Conservation (phyloP, 2,113 vertebrate genomes). For the Pholis gunnellus region DNA sequence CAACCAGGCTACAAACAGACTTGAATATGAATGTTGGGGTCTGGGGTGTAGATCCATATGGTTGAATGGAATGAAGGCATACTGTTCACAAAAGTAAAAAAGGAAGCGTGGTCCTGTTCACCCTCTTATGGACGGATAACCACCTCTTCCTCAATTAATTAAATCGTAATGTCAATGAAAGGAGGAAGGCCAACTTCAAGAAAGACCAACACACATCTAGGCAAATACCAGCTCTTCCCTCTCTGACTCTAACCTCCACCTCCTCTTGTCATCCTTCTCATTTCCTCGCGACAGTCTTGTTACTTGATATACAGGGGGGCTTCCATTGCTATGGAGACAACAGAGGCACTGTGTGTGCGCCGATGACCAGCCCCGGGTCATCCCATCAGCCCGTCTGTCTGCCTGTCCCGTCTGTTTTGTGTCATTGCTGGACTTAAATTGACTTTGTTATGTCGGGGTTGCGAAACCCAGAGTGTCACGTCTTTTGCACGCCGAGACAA, state of each 20-base stretch:
- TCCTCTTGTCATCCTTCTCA: conserved; percentile 11
- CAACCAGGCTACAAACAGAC: neutral
- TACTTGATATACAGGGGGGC: conserved; percentile 24
- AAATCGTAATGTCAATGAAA: neutral
- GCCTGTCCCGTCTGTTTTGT: neutral
- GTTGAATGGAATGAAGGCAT: no score
- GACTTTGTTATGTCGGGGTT: conserved; percentile 12
- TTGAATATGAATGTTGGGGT: neutral
- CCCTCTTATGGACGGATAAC: neutral
- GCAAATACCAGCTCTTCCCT: neutral
- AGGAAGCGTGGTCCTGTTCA: no score
- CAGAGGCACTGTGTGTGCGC: neutral
- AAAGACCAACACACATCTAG: neutral
- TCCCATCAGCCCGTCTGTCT: conserved; percentile 18
- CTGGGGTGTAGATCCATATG: neutral
- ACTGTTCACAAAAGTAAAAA: no score
- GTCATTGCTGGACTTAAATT: conserved; percentile 36
- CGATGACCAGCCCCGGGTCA: conserved; percentile 9
- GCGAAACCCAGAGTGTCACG: neutral
- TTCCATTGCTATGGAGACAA: conserved; percentile 33
- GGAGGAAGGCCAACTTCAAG: neutral
- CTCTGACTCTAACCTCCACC: conserved; percentile 9
- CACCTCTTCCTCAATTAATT: neutral
- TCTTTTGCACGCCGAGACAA: conserved; percentile 3
- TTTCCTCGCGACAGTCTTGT: neutral